These are phyloP conservation scores for Mastigias papua DNA, from an alignment of 30 jellyfish, hydroid and myxozoan species.

Conservation along the genomic window DNA sequence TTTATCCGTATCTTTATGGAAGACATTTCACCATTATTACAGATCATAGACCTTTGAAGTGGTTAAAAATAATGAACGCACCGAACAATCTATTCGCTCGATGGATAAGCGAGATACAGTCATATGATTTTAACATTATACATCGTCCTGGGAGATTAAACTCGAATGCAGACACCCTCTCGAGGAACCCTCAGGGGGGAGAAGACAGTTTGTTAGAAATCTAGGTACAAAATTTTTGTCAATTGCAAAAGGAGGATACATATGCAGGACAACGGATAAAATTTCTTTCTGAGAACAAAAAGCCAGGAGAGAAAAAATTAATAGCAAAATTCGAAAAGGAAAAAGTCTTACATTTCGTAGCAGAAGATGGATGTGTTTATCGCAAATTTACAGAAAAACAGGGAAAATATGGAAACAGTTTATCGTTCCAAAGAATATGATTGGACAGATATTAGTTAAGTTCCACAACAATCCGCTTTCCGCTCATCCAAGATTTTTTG, in stretches of 20 bases:
- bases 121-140: slow-evolving; percentile 44
- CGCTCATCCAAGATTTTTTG: slow-evolving; percentile 32
- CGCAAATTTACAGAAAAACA: slow-evolving; percentile 20
- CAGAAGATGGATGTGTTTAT: slow-evolving; percentile 51
- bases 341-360: slow-evolving; percentile 20
- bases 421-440: slow-evolving; percentile 52
- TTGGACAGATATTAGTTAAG: slow-evolving; percentile 48
- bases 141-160: too few relatives aligned
- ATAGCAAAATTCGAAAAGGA: slow-evolving; percentile 43
- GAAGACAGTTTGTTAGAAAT: slow-evolving; percentile 29
- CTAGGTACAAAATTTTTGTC: slow-evolving; percentile 1
- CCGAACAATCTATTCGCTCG: slow-evolving; percentile 71
- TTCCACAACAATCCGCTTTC: slow-evolving; percentile 46
- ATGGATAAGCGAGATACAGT: slow-evolving; percentile 73
- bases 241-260: slow-evolving; percentile 39
- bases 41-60: too few relatives aligned
- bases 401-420: slow-evolving; percentile 55
- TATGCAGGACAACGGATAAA: slow-evolving; percentile 47
- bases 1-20: slow-evolving; percentile 61
- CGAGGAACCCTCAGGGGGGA: slow-evolving; percentile 62
- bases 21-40: too few relatives aligned
- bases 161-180: slow-evolving; percentile 66
- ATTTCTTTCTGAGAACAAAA: neutral
- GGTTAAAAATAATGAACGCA: slow-evolving; percentile 60
- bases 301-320: slow-evolving; percentile 35